Evolutionary conservation across 1,140 invertebrate genomes (phyloP).

Genomic region (Diabrotica virgifera): DNA sequence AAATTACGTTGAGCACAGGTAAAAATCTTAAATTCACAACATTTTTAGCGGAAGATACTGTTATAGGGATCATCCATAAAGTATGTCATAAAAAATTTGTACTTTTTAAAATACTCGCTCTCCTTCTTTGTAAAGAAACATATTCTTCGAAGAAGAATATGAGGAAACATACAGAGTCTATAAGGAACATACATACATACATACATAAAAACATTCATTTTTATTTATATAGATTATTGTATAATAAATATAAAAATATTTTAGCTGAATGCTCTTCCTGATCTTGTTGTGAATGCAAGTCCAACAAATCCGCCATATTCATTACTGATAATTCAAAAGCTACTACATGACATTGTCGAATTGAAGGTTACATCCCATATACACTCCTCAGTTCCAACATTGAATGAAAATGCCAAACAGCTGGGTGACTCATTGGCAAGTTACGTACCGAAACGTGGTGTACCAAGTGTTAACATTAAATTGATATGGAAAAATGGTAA

Average conservation of each 20-base stretch:
- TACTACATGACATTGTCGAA: conserved; percentile 51
- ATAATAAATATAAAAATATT: conserved; percentile 10
- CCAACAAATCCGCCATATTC: conserved; percentile 66
- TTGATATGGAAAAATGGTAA: conserved; percentile 79
- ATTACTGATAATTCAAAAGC: conserved; percentile 57
- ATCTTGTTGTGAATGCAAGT: conserved; percentile 68
- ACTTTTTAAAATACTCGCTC: no score
- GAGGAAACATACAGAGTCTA: no score
- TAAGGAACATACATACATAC: no score
- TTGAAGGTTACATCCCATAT: conserved; percentile 56
- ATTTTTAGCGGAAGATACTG: no score
- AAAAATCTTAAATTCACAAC: no score
- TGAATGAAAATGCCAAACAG: conserved; percentile 45
- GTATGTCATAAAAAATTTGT: no score
- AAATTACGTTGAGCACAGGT: no score
- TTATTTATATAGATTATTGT: no score
- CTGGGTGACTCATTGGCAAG: conserved; percentile 39
- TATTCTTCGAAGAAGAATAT: no score
- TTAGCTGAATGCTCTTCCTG: conserved; percentile 37
- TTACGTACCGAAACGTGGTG: conserved; percentile 31
- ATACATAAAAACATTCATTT: no score
- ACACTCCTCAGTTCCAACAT: conserved; percentile 61
- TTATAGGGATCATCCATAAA: no score
- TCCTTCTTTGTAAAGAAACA: no score
- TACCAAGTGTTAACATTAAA: conserved; percentile 55